Conservation (phyloP, 2,888 invertebrate species). For the Apamea anceps region DNA sequence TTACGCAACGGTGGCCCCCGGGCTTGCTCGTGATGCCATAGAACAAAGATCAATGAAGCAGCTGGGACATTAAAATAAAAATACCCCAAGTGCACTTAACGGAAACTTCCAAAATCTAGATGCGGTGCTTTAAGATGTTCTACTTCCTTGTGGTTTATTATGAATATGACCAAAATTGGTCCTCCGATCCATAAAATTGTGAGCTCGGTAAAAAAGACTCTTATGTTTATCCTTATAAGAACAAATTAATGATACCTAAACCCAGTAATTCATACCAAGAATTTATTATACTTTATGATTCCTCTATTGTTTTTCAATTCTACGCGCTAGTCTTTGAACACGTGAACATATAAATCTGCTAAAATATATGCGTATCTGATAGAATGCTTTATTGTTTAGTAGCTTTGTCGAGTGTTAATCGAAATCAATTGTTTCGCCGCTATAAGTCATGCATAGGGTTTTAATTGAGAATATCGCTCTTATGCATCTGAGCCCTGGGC, state of each 20-base stretch:
- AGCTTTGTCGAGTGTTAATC: conserved; percentile 86
- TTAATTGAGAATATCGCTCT: conserved; percentile 86
- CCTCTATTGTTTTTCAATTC: conserved; percentile 39
- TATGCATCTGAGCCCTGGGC: conserved; percentile 79
- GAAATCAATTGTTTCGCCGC: conserved; percentile 88
- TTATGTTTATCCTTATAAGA: conserved; percentile 26
- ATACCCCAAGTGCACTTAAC: not conserved
- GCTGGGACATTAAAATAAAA: conserved; percentile 33
- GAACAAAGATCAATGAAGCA: conserved; percentile 68
- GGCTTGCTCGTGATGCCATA: conserved; percentile 84
- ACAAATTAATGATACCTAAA: conserved; percentile 35
- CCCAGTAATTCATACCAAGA: conserved; percentile 27
- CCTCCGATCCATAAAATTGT: conserved; percentile 9
- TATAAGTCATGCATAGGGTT: conserved; percentile 84
- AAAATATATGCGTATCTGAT: conserved; percentile 65
- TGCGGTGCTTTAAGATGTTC: not conserved
- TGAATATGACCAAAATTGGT: not conserved
- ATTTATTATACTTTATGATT: conserved; percentile 35
- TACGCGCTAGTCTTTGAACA: conserved; percentile 62
- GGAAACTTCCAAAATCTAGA: not conserved
- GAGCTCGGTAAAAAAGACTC: not conserved
- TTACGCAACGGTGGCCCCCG: conserved; percentile 87
- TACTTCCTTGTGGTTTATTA: not conserved
- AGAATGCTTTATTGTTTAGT: conserved; percentile 84
- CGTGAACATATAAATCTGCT: conserved; percentile 64